Conservation (phyloP, 2,888 invertebrate species). For the Subacronicta megacephala region DNA sequence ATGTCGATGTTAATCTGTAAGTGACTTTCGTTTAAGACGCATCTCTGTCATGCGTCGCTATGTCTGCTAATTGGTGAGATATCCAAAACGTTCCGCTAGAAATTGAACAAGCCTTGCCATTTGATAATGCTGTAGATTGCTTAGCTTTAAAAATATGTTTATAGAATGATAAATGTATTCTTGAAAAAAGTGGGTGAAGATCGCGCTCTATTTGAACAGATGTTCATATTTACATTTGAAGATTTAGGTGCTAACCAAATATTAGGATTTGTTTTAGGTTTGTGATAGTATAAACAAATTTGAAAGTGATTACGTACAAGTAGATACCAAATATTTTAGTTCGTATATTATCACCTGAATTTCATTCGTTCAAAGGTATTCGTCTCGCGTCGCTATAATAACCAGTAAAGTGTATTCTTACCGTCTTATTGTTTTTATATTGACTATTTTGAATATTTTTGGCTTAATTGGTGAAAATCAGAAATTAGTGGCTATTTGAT, state of each 20-base stretch:
- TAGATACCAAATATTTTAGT: neutral
- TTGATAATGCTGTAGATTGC: constrained; percentile 21
- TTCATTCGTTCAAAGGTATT: neutral
- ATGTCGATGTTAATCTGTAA: constrained; percentile 47
- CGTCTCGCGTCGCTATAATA: no score
- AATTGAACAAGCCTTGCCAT: constrained; percentile 34
- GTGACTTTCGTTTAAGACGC: constrained; percentile 63
- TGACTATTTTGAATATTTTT: neutral
- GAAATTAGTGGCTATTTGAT: no score
- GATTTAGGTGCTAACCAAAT: constrained; percentile 10
- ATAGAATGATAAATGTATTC: constrained; percentile 25
- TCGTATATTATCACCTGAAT: neutral
- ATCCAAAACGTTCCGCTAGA: constrained; percentile 56
- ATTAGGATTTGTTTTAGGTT: constrained; percentile 18
- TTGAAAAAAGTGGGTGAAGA: constrained; percentile 50
- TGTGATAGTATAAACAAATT: constrained; percentile 2
- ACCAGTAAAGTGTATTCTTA: no score
- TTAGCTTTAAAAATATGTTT: constrained; percentile 15
- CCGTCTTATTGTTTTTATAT: no score
- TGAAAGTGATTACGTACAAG: neutral
- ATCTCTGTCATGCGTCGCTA: constrained; percentile 61
- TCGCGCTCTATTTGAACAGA: constrained; percentile 28
- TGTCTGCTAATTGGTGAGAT: constrained; percentile 55
- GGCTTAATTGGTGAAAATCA: neutral
- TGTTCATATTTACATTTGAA: constrained; percentile 24